Evolutionary conservation across 2,797 vertebrate species (phyloP).

Genomic region (Serranus cabrilla): DNA sequence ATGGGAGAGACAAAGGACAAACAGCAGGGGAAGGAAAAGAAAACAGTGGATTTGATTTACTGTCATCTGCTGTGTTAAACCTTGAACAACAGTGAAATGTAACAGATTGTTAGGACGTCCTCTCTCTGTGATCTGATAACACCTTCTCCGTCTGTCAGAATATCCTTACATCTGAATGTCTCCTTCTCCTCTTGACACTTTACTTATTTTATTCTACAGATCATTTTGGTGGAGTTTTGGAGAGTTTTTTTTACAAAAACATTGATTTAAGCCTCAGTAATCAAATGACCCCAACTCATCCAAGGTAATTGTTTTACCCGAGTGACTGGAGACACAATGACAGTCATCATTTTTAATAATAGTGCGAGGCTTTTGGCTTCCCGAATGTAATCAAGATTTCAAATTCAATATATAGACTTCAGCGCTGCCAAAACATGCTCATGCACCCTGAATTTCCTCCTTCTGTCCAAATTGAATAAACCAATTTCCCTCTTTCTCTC

Average conservation of each 20-base stretch:
- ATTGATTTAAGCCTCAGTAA: not conserved
- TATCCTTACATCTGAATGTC: not conserved
- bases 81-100: not conserved
- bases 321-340: not conserved
- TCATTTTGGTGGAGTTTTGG: not conserved
- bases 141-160: not conserved
- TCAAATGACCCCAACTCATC: not conserved
- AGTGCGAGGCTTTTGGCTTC: not conserved
- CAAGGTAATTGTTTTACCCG: not conserved
- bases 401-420: not conserved
- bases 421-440: not conserved
- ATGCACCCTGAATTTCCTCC: not conserved
- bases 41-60: conserved; percentile 42
- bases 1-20: conserved; percentile 53
- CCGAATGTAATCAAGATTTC: conserved; percentile 1
- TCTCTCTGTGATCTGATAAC: not conserved
- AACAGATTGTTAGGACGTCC: conserved; percentile 27
- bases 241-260: not conserved
- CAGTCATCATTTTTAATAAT: not conserved
- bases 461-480: not conserved
- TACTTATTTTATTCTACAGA: not conserved
- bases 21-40: conserved; percentile 28
- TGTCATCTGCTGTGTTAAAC: conserved; percentile 29
- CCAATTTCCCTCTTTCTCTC: not conserved
- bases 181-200: not conserved